Percentiles rank a stretch among this genome's conserved stretches.
These are phyloP conservation scores for Cantharis nigra DNA, from an alignment of 2,888 invertebrate species.

Conservation along the genomic window DNA sequence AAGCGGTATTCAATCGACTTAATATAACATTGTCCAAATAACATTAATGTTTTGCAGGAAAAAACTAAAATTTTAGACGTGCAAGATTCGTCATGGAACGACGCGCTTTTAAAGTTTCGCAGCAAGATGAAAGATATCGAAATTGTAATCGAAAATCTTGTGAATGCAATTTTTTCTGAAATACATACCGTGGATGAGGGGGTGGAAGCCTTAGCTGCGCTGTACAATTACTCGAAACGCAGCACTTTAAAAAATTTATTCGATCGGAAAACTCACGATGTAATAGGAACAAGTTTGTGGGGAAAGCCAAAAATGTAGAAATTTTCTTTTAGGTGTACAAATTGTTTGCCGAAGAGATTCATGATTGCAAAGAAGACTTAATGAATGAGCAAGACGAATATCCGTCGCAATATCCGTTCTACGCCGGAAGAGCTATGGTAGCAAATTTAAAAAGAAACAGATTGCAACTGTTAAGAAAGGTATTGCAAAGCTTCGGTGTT, in stretches of 20 bases:
- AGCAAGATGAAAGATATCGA: conserved; percentile 67
- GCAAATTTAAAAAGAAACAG: conserved; percentile 70
- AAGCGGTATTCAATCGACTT: conserved; percentile 45
- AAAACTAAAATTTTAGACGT: conserved; percentile 75
- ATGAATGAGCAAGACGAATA: conserved; percentile 64
- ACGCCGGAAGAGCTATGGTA: conserved; percentile 72
- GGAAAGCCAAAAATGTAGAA: background rate
- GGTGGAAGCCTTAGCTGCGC: conserved; percentile 74
- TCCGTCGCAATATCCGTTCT: conserved; percentile 71
- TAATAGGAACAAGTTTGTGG: conserved; percentile 41
- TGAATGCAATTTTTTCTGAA: conserved; percentile 76
- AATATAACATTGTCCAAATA: background rate
- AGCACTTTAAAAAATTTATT: conserved; percentile 72
- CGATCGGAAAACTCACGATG: conserved; percentile 68
- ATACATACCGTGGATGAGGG: conserved; percentile 82
- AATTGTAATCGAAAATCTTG: conserved; percentile 81
- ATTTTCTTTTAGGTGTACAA: conserved; percentile 65
- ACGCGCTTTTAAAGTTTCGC: conserved; percentile 68
- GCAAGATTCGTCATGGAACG: conserved; percentile 82
- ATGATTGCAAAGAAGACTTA: conserved; percentile 72
- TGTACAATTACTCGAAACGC: conserved; percentile 78
- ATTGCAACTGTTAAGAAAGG: conserved; percentile 64
- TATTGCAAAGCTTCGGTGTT: conserved; percentile 39
- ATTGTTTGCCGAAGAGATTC: conserved; percentile 76
- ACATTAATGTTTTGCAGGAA: conserved; percentile 49